phyloP scores from a whole-genome alignment of 2,797 vertebrate species.

The Atherinosoma microstoma region DNA sequence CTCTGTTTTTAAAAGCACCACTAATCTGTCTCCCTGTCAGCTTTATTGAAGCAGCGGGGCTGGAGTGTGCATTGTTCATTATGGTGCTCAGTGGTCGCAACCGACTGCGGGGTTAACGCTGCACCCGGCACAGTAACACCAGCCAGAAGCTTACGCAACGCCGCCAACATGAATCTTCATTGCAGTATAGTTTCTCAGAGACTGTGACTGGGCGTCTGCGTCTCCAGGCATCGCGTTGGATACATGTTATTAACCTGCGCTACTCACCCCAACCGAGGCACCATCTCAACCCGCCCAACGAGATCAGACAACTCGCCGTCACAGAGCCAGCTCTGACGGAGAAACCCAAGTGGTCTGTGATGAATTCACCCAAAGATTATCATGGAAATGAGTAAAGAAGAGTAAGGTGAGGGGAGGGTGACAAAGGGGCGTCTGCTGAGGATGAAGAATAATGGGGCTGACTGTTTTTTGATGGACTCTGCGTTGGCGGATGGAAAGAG shows the following conservation, averaged over 20 bases:
- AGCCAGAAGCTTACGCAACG: slow-evolving; percentile 12
- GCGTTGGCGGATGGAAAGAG: slow-evolving; percentile 17
- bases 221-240: slow-evolving; percentile 23
- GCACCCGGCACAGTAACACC: slow-evolving; percentile 13
- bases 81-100: slow-evolving; percentile 54
- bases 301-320: slow-evolving; percentile 8
- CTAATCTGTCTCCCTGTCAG: slow-evolving; percentile 79
- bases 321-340: slow-evolving; percentile 34
- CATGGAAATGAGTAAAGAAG: slow-evolving; percentile 55
- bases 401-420: slow-evolving; percentile 40
- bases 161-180: slow-evolving; percentile 42
- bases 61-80: slow-evolving; percentile 58
- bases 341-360: slow-evolving; percentile 39
- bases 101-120: slow-evolving; percentile 52
- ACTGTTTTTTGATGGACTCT: slow-evolving; percentile 49
- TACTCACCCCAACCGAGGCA: slow-evolving; percentile 15
- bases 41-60: slow-evolving; percentile 61
- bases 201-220: slow-evolving; percentile 15
- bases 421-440: slow-evolving; percentile 35
- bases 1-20: slow-evolving; percentile 73
- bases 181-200: slow-evolving; percentile 30
- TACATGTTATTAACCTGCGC: slow-evolving; percentile 57
- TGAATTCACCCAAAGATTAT: slow-evolving; percentile 59
- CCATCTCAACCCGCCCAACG: neutral
- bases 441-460: slow-evolving; percentile 58